These are phyloP conservation scores for Synanthedon myopaeformis DNA, from an alignment of 2,888 invertebrate species.

Conservation along the genomic window DNA sequence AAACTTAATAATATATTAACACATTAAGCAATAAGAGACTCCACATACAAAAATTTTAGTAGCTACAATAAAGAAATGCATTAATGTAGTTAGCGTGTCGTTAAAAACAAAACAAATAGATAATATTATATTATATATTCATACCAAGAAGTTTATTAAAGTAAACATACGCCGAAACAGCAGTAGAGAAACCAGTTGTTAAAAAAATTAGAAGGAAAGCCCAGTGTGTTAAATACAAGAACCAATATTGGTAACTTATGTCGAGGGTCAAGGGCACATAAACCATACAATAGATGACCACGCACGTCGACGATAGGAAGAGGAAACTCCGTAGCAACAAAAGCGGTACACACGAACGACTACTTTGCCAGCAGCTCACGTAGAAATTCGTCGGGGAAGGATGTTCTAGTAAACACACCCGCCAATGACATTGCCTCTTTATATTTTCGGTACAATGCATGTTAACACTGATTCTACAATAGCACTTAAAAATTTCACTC, in stretches of 20 bases:
- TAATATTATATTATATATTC: constrained; percentile 8
- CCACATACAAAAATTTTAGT: no score
- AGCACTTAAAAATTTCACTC: neutral
- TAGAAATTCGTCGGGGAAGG: constrained; percentile 38
- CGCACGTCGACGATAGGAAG: constrained; percentile 33
- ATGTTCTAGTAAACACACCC: constrained; percentile 32
- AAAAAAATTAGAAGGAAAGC: constrained; percentile 39
- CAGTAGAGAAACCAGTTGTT: constrained; percentile 32
- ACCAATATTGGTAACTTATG: constrained; percentile 39
- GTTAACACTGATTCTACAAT: neutral
- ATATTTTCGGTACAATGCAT: constrained; percentile 22
- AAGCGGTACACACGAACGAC: constrained; percentile 33
- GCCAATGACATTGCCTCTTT: constrained; percentile 27
- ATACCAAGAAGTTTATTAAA: constrained; percentile 39
- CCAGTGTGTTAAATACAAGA: constrained; percentile 62
- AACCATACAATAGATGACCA: constrained; percentile 26
- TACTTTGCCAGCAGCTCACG: constrained; percentile 47
- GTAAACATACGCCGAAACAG: constrained; percentile 35
- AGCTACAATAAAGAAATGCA: neutral
- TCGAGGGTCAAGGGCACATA: constrained; percentile 24
- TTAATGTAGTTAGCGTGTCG: no score
- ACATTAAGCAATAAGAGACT: no score
- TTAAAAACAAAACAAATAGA: neutral
- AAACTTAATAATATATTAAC: no score
- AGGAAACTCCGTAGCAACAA: constrained; percentile 29